Base-by-base conservation (phyloP, 1,140 invertebrate genomes). In the Danaus melanippus region DNA sequence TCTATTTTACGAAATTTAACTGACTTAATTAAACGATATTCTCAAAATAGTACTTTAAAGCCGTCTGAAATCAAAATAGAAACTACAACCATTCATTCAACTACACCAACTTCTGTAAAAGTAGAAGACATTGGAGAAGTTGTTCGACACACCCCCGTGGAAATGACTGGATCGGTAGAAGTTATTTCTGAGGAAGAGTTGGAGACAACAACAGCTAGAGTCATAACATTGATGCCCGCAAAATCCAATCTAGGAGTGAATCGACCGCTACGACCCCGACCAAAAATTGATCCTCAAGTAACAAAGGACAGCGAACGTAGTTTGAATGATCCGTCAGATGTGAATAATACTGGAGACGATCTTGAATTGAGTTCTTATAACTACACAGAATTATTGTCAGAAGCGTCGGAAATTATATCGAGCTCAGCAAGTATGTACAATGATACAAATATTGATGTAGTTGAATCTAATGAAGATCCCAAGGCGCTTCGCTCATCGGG, bases 241-340 rank as follows among this genome's bases (percentile, higher is more conserved):
- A 89, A 90, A 75, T 91, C 90, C 8, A 91, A 91, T 74, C 82
- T 90, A 10, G 90, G 89, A 12, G 79, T 90, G 11, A 88, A 89
- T 50, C 76, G 88, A 51, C 89, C 90, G 17, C 69, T 91, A 47
- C 67, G 89, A 63, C 88, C 87, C 32, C 68, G 88, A 55, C 89
- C 89, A 12, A 84, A 88, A 76, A 71, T 79, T 56, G 60, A 76
- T 67, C 11, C 54, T 4, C 56, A 62, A 64, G 32, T 50, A 43
- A 41, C 46, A 41, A 74, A 75, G 59, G 74, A 84, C 59, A 77
- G 58, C 21, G 51, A 70, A 46, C 67, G 74, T 15, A 71, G 67
- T 68, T 79, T 82, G 48, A 69, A 53, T 53, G 69, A 32, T 32
- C 21, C 21, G 6, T 32, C 21, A 7, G 21, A 32, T 32, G 21